These are phyloP conservation scores for Tyrophagus putrescentiae DNA, from an alignment of 1,140 invertebrate genomes.

Conservation along the genomic window DNA sequence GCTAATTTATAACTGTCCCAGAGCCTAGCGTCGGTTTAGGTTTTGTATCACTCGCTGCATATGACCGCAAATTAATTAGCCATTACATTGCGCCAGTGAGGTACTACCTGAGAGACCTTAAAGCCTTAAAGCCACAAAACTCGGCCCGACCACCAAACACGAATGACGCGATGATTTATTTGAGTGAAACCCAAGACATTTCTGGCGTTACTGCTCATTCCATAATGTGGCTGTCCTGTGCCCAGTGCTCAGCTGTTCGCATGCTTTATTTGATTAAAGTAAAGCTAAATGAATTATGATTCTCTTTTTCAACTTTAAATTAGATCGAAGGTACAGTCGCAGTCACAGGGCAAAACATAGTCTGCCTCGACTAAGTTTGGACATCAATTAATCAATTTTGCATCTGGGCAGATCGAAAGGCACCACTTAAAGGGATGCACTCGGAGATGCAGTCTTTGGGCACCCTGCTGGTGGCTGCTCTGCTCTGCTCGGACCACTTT, in stretches of 20 bases:
- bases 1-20: constrained; percentile 1
- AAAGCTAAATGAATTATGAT: constrained; percentile 5
- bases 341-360: not conserved
- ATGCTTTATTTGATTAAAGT: constrained; percentile 5
- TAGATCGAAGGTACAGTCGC: not conserved
- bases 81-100: not conserved
- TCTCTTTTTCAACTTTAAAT: not conserved
- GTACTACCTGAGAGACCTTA: not conserved
- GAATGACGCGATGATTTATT: constrained; percentile 2
- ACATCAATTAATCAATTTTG: constrained; percentile 13
- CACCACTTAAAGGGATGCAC: not conserved
- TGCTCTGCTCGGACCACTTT: constrained; percentile 5
- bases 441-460: not conserved
- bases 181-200: not conserved
- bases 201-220: too few species aligned
- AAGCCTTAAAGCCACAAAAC: too few species aligned
- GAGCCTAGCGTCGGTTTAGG: not conserved
- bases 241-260: not conserved
- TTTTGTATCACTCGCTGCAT: not conserved
- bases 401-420: constrained; percentile 1
- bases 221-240: not conserved
- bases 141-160: not conserved
- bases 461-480: not conserved
- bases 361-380: not conserved
- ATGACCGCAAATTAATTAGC: constrained; percentile 1